Conservation (phyloP, 2,888 invertebrate genomes). For the Strigamia maritima region DNA sequence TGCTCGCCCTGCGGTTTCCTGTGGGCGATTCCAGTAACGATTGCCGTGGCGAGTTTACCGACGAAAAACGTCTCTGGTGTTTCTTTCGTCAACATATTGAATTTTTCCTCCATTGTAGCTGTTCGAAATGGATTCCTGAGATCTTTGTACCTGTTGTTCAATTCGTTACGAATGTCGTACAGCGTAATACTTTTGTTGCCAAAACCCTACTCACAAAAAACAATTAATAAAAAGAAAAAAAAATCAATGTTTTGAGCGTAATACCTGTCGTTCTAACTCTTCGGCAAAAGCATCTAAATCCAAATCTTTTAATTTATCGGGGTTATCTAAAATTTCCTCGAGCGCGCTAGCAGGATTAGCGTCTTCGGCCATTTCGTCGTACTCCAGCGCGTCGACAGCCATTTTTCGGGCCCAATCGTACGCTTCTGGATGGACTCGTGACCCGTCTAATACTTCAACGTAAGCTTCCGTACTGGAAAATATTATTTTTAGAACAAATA, state of each 20-base stretch:
- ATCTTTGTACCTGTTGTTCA: conserved; percentile 91
- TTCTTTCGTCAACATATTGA: conserved; percentile 94
- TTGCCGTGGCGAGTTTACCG: conserved; percentile 72
- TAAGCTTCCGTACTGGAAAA: conserved; percentile 77
- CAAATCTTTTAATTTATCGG: conserved; percentile 82
- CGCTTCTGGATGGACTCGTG: conserved; percentile 97
- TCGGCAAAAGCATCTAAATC: conserved; percentile 98
- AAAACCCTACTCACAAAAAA: conserved; percentile 58
- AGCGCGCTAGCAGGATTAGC: conserved; percentile 90
- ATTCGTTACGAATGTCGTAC: conserved; percentile 93
- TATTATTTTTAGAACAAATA: background rate
- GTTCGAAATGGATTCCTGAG: conserved; percentile 72
- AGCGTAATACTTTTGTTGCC: conserved; percentile 73
- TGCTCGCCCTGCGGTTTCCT: conserved; percentile 89
- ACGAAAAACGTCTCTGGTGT: conserved; percentile 89
- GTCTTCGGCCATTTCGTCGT: conserved; percentile 82
- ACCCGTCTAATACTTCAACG: conserved; percentile 93
- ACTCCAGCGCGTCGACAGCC: conserved; percentile 98
- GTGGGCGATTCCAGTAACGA: conserved; percentile 71
- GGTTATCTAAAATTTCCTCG: conserved; percentile 94
- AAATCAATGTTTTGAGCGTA: background rate
- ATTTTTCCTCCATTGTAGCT: conserved; percentile 80
- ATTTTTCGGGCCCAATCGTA: conserved; percentile 99
- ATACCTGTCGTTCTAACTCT: conserved; percentile 82
- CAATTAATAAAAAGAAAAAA: background rate